Percentiles rank a stretch among this genome's conserved stretches.
phyloP scores from a whole-genome alignment of 2,888 invertebrate species.

The Meteorus cinctellus region DNA sequence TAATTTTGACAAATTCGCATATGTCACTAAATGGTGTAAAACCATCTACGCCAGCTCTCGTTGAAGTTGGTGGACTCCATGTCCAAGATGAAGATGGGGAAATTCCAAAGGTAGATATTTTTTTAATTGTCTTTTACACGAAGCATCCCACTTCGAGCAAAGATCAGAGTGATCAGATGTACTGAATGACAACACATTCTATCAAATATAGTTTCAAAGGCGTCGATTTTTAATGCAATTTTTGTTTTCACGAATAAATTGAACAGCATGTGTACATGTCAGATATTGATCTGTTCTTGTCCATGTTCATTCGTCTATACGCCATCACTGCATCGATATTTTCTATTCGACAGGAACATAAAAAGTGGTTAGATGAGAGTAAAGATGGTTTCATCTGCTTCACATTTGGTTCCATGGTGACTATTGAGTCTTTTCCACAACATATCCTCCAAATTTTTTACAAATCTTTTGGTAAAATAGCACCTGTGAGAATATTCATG shows the following conservation, averaged over 20 bases:
- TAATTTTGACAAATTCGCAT: constrained; percentile 75
- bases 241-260: too few species aligned
- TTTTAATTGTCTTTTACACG: constrained; percentile 36
- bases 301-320: too few species aligned
- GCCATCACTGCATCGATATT: neutral
- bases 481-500: constrained; percentile 60
- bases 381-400: constrained; percentile 62
- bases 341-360: constrained; percentile 39
- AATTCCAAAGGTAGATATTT: neutral
- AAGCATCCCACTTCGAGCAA: too few species aligned
- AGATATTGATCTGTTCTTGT: too few species aligned
- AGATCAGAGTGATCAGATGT: too few species aligned
- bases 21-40: constrained; percentile 74
- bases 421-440: constrained; percentile 56
- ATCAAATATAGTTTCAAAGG: too few species aligned
- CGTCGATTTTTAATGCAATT: too few species aligned
- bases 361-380: constrained; percentile 61
- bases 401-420: constrained; percentile 61
- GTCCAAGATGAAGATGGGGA: constrained; percentile 47
- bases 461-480: constrained; percentile 56
- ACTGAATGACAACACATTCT: too few species aligned
- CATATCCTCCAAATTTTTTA: constrained; percentile 55
- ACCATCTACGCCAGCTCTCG: constrained; percentile 72
- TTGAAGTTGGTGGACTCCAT: constrained; percentile 77
- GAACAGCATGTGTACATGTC: too few species aligned